Base-by-base conservation (phyloP, 2,113 vertebrate genomes). In the Apus apus region DNA sequence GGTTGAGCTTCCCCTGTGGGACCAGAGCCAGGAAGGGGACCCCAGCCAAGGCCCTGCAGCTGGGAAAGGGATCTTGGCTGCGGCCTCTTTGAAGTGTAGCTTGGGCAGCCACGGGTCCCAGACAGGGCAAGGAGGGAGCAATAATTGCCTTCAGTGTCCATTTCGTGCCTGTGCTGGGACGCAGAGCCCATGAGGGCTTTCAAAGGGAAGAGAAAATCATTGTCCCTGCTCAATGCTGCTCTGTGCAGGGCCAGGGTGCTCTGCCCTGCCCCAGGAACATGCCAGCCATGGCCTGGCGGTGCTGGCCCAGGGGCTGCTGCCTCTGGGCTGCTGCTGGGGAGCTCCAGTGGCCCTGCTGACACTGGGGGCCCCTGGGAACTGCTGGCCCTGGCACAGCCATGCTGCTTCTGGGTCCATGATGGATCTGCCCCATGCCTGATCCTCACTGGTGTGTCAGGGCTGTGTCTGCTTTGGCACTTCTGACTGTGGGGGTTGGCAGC, bases 41-140 rank as follows among this genome's bases (percentile, higher is more conserved):
- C 40, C 0, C 13, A 62, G 83, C 74, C 80, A 18, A 15, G 26
- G 40, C 21, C 20, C 1, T 0, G 6, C 34, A 43, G 23, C 2
- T n/a, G 30, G 29, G 23, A 36, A 50, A 56, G 15, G 57, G 34
- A 21, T 64, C 26, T 79, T 56, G 68, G 54, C 45, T 10, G 7
- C 3, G 0, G 22, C 43, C 12, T 71, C 66, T 85, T 56, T 48
- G 25, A 71, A 48, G 57, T 38, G 73, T 15, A 62, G 38, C 71
- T 51, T 30, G 8, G 29, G 27, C 29, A 75, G 45, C 50, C 20
- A 3, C 1, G 2, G 56, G 20, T 64, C 65, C 32, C 34, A 20
- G 34, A 22, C 13, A 16, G 32, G 26, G 21, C 23, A 8, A 58
- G 60, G 40, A 50, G 22, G 12, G 43, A 11, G 16, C 3, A 1